Percentiles rank a stretch among this genome's conserved stretches.
Evolutionary conservation across 2,797 vertebrate genomes (phyloP).

Genomic region (Propithecus deckenii): DNA sequence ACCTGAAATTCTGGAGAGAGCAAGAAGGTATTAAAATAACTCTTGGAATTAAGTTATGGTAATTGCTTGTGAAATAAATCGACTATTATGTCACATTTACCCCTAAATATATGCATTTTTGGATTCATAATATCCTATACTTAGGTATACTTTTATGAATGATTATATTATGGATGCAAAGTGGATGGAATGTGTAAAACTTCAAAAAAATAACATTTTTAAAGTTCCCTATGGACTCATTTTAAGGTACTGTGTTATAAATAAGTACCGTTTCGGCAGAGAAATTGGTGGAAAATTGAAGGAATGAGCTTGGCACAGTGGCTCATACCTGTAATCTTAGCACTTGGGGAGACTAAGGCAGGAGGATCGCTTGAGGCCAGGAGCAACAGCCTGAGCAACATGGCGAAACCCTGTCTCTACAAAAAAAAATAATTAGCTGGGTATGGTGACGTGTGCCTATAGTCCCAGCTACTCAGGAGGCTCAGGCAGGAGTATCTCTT

Average conservation of each 20-base stretch:
- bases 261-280: slow-evolving; percentile 19
- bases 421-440: background rate
- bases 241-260: slow-evolving; percentile 58
- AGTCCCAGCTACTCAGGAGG: background rate
- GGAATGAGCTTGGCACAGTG: background rate
- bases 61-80: slow-evolving; percentile 44
- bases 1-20: slow-evolving; percentile 38
- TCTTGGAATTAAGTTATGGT: slow-evolving; percentile 44
- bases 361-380: background rate
- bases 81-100: slow-evolving; percentile 45
- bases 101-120: background rate
- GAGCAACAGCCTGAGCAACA: background rate
- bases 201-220: slow-evolving; percentile 13
- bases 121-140: background rate
- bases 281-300: slow-evolving; percentile 39
- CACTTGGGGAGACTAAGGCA: background rate
- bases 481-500: background rate
- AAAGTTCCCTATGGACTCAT: background rate
- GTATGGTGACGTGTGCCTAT: background rate
- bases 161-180: slow-evolving; percentile 50
- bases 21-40: slow-evolving; percentile 40
- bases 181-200: slow-evolving; percentile 33
- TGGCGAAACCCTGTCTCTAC: background rate
- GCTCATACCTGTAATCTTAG: background rate
- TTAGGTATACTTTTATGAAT: slow-evolving; percentile 44